Evolutionary conservation across 2,797 vertebrate genomes (phyloP).

Genomic region (Synaphobranchus kaupii): DNA sequence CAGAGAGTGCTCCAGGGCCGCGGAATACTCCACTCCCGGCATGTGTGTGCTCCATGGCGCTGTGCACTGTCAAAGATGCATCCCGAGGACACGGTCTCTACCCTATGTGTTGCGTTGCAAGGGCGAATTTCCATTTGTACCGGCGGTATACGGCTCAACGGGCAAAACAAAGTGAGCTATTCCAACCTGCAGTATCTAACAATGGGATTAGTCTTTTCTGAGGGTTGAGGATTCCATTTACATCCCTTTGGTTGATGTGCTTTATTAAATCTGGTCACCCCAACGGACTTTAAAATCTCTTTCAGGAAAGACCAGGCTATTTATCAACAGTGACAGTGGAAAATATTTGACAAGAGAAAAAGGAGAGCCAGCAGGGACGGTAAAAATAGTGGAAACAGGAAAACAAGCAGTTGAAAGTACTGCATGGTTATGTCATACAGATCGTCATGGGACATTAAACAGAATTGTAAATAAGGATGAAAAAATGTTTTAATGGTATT

Average conservation of each 20-base stretch:
- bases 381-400: neutral
- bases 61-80: no score
- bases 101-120: neutral
- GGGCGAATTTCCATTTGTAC: neutral
- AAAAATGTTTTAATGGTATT: neutral
- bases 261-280: neutral
- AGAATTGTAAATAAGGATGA: neutral
- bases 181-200: slow-evolving; percentile 1
- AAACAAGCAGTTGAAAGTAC: neutral
- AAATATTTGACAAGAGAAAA: neutral
- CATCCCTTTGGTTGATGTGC: neutral
- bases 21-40: no score
- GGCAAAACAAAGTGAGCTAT: neutral
- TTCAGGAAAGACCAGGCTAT: slow-evolving; percentile 1
- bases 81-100: neutral
- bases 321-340: neutral
- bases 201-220: neutral
- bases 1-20: no score
- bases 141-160: neutral
- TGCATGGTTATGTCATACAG: no score
- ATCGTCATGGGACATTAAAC: neutral
- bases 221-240: neutral
- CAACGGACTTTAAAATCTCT: neutral
- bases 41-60: no score
- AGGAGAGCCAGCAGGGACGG: neutral